Conservation (phyloP, 2,797 vertebrate species). For the Valencia hispanica region DNA sequence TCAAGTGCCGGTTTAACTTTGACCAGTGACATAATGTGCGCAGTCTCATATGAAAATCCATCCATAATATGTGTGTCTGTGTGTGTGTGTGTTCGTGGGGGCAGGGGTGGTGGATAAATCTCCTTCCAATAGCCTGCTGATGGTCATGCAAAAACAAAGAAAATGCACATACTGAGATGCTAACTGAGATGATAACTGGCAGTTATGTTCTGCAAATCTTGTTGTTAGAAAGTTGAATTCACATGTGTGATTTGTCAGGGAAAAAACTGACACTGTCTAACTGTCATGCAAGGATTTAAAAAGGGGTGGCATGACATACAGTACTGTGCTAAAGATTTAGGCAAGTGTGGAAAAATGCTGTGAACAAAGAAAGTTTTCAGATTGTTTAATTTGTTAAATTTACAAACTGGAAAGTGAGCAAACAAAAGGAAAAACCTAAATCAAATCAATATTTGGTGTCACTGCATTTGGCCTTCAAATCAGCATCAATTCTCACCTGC, state of each 20-base stretch:
- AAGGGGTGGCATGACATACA: too few species aligned
- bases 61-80: conserved; percentile 33
- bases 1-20: conserved; percentile 40
- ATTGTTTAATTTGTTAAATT: too few species aligned
- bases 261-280: neutral
- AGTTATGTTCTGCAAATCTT: neutral
- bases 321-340: too few species aligned
- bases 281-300: too few species aligned
- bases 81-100: conserved; percentile 13
- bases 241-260: neutral
- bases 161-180: conserved; percentile 36
- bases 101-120: conserved; percentile 43
- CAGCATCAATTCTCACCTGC: too few species aligned
- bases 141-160: conserved; percentile 39
- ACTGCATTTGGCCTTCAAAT: too few species aligned
- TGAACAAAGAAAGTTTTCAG: too few species aligned
- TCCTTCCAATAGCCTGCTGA: conserved; percentile 37
- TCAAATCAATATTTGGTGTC: too few species aligned
- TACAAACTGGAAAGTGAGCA: too few species aligned
- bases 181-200: neutral
- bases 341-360: too few species aligned
- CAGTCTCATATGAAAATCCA: conserved; percentile 45
- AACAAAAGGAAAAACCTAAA: too few species aligned
- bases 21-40: conserved; percentile 52
- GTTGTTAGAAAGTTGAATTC: neutral